A percentile compares a stretch with the other conserved stretches of the same genome.
Evolutionary conservation across 1,140 invertebrate species (phyloP).

Genomic region (Achatina immaculata): DNA sequence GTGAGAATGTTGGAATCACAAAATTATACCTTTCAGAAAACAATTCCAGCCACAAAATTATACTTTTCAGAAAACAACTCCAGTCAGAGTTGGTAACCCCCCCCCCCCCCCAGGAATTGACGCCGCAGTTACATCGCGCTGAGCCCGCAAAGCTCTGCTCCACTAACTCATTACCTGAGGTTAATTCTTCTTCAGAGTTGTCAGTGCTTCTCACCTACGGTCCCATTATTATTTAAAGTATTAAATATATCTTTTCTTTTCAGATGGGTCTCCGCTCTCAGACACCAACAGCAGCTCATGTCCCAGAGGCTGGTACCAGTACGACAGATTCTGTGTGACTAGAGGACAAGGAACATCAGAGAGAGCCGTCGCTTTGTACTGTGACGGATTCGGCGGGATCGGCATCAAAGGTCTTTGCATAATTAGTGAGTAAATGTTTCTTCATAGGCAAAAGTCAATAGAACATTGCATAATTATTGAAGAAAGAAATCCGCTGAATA

Average conservation of each 20-base stretch:
- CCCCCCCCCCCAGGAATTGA: too few species aligned
- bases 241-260: background rate
- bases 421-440: conserved; percentile 10
- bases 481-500: background rate
- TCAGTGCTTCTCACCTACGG: too few species aligned
- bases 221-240: background rate
- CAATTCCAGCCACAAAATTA: too few species aligned
- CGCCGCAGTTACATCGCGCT: too few species aligned
- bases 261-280: background rate
- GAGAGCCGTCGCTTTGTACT: conserved; percentile 30
- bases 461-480: background rate
- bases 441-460: background rate
- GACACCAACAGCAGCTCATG: conserved; percentile 14
- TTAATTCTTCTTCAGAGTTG: too few species aligned
- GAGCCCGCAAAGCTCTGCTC: too few species aligned
- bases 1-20: too few species aligned
- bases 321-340: conserved; percentile 27
- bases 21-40: too few species aligned
- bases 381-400: conserved; percentile 35
- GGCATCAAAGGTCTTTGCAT: conserved; percentile 36
- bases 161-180: too few species aligned
- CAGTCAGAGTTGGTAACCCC: too few species aligned
- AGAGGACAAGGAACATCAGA: background rate
- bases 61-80: too few species aligned
- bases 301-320: conserved; percentile 27